Base-by-base conservation (phyloP, 53 echinoderm and acorn worm species). In the Apostichopus leukothele region DNA sequence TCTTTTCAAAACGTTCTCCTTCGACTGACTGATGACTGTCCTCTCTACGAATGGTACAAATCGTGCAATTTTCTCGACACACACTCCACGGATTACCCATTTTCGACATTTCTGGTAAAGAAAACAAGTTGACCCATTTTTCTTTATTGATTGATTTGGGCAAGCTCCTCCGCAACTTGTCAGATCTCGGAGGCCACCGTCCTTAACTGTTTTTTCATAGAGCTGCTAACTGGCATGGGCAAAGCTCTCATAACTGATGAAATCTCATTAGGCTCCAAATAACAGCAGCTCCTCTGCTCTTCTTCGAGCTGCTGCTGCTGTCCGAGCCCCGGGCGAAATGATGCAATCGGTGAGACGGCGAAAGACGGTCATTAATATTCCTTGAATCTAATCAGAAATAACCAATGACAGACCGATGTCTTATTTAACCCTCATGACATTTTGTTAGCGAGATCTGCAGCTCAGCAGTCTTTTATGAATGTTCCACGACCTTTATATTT, bases 241-340 rank as follows among this genome's bases (percentile, higher is more conserved):
- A 14, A 54, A 21, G 20, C 60, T 81, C 59, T 22, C 60, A 81
- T 25, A 81, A 50, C 81, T 55, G 59, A 54, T 22, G 18, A 81
- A 81, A 81, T 59, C 81, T 81, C 60, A 81, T 81, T 81, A 81
- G 39, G 81, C 81, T 81, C 54, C 18, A 54, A 53, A 81, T 81
- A 59, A 81, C 54, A 53, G 23, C 81, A 54, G 81, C 52, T 55
- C 12, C 6, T 18, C 1, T 71, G 71, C 71, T 71, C 71, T 16
- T 71, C 71, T 71, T 19, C 11, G 54, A 77, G 16, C 52, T 52
- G 16, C 77, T 51, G 77, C 7, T 77, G 39, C 25, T 23, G 16
- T 9, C n/a, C 18, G 19, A 9, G 81, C 81, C 81, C 81, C 59
- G 55, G 81, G 81, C 23, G 16, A 54, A 81, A 18, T 19, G 20